Evolutionary conservation across 2,888 invertebrate species (phyloP).

Genomic region (Phanerotoma sp.): DNA sequence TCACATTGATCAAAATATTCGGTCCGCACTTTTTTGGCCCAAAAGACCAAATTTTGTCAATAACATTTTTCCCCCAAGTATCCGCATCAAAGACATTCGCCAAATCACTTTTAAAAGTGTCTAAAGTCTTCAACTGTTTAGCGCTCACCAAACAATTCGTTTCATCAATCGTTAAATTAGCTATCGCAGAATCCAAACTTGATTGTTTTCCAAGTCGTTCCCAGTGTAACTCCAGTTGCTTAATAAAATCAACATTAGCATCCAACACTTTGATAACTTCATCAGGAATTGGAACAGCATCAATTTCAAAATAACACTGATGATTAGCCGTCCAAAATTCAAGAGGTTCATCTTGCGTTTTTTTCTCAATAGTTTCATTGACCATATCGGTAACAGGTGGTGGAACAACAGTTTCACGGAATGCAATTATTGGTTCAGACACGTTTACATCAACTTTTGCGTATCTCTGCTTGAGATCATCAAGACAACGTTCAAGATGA

Average conservation of each 20-base stretch:
- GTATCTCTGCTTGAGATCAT: constrained; percentile 83
- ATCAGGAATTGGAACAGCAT: constrained; percentile 76
- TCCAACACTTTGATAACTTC: constrained; percentile 72
- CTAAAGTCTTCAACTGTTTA: constrained; percentile 48
- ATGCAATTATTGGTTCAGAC: constrained; percentile 95
- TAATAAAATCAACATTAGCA: constrained; percentile 70
- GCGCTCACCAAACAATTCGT: constrained; percentile 40
- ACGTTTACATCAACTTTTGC: constrained; percentile 85
- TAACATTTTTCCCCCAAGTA: constrained; percentile 59
- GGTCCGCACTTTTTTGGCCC: constrained; percentile 88
- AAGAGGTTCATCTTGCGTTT: constrained; percentile 57
- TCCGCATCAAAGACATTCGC: constrained; percentile 63
- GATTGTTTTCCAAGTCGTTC: constrained; percentile 42
- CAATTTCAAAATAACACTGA: constrained; percentile 70
- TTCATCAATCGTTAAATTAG: constrained; percentile 33
- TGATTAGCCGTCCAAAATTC: constrained; percentile 68
- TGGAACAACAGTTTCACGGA: constrained; percentile 88
- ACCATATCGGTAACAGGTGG: constrained; percentile 82
- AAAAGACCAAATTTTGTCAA: constrained; percentile 84
- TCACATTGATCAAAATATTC: constrained; percentile 85
- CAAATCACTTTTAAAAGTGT: constrained; percentile 62
- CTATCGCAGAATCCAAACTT: constrained; percentile 20
- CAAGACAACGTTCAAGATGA: constrained; percentile 92
- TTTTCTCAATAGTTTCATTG: constrained; percentile 76
- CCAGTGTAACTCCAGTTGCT: constrained; percentile 62